Conservation (phyloP, 1,140 invertebrate species). For the Chironomus tepperi region DNA sequence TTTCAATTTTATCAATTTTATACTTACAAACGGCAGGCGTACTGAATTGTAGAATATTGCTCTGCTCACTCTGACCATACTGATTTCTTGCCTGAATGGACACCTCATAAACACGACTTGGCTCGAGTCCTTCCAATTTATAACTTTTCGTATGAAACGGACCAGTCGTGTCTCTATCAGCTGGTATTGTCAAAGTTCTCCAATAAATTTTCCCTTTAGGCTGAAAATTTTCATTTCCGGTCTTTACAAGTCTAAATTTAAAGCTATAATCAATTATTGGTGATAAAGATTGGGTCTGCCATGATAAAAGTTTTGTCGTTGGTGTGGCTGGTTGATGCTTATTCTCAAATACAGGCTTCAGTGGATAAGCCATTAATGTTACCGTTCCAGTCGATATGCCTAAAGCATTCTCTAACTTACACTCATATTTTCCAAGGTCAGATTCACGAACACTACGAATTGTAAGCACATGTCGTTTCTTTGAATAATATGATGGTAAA, state of each 20-base stretch:
- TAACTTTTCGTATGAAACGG: constrained; percentile 55
- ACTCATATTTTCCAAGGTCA: constrained; percentile 71
- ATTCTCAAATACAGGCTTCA: constrained; percentile 46
- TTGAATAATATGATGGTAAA: constrained; percentile 37
- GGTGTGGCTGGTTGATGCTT: constrained; percentile 43
- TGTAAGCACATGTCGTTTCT: constrained; percentile 50
- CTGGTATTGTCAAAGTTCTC: constrained; percentile 56
- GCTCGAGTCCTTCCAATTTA: constrained; percentile 52
- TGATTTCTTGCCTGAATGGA: constrained; percentile 55
- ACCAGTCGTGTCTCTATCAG: constrained; percentile 42
- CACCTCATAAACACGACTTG: constrained; percentile 55
- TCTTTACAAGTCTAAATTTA: constrained; percentile 46
- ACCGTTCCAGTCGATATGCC: constrained; percentile 47
- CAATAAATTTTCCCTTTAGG: constrained; percentile 42
- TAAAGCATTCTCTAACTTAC: constrained; percentile 61
- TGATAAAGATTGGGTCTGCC: constrained; percentile 62
- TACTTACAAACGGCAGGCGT: constrained; percentile 51
- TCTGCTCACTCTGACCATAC: constrained; percentile 59
- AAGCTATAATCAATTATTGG: constrained; percentile 58
- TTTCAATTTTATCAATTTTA: neutral
- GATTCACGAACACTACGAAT: constrained; percentile 55
- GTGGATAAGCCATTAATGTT: constrained; percentile 46
- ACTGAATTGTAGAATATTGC: constrained; percentile 52
- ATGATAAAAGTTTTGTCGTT: constrained; percentile 52
- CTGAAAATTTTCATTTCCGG: constrained; percentile 29